Evolutionary conservation across 2,113 vertebrate genomes (phyloP), one percentile per base, ranked within the genome.

Genomic region (Falcunculus frontatus): DNA sequence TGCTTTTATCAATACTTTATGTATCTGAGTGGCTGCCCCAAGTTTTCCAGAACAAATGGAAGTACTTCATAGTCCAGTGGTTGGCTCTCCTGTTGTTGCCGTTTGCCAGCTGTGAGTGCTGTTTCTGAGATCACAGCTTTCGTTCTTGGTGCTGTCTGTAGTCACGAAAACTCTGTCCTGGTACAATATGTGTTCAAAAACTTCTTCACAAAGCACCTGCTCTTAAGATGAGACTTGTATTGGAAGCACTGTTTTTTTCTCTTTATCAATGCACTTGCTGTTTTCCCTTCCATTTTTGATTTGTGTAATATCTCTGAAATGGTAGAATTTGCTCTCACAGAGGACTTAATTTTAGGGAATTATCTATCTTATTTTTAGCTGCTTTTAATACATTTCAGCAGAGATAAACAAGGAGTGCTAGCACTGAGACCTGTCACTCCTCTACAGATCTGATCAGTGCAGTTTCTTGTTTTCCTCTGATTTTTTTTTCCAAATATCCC

Each of bases 121-220:
- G 27, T 52, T 74, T 35, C 27, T 16, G 76, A 49, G 63, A 29
- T 3, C 0, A 2, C 35, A 81, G 16, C n/a, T 94, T 87, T 82
- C 1, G 7, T 47, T 52, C 44, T 59, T 12, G 0, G 0, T 22
- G 32, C 25, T 75, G 2, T 70, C 70, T 72, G 13, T 39, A 37
- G 33, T 68, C 27, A 21, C 46, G 26, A 42, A 63, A 37, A 56
- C 13, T 64, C 16, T 52, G 11, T 30, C 9, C 13, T 56, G 37
- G 19, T 79, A 23, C 9, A n/a, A 22, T 39, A 49, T 10, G 7
- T 18, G 10, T 39, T 93, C 21, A 75, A 59, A 89, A 74, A 33
- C 56, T 52, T 30, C 37, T 79, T 82, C 16, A 14, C 11, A 20
- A 49, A 56, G 13, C 37, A 62, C 42, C 63, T 84, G 41, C 46